A percentile compares a stretch with the other conserved stretches of the same genome.
Evolutionary conservation across 64 coral and sea anemone species (phyloP).

Genomic region (Trachythela sp.): DNA sequence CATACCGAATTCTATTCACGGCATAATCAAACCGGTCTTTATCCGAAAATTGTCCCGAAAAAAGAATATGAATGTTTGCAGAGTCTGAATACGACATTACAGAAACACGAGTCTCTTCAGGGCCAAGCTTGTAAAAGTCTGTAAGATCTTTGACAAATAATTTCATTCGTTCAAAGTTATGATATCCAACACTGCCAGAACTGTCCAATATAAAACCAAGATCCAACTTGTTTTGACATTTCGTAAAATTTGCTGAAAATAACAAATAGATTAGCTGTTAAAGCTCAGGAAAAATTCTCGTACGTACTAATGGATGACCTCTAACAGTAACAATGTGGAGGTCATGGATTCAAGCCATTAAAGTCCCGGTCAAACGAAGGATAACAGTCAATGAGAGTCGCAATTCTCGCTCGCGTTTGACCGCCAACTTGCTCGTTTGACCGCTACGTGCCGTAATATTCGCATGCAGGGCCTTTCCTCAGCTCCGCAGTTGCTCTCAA

Average conservation of each 20-base stretch:
- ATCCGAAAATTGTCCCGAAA: neutral
- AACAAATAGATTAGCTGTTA: neutral
- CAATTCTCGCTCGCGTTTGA: too few relatives aligned
- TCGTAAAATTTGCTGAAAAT: neutral
- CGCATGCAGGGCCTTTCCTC: too few relatives aligned
- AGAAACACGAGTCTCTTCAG: neutral
- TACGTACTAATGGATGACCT: neutral
- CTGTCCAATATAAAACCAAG: slow-evolving; percentile 9
- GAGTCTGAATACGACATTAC: neutral
- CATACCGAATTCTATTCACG: neutral
- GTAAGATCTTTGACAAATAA: neutral
- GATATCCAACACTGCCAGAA: neutral
- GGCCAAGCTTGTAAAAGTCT: neutral
- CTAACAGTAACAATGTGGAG: too few relatives aligned
- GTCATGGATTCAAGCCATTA: too few relatives aligned
- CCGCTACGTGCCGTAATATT: too few relatives aligned
- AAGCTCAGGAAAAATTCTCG: neutral
- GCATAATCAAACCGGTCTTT: neutral
- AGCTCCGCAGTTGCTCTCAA: too few relatives aligned
- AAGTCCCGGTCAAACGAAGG: too few relatives aligned
- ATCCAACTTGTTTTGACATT: neutral
- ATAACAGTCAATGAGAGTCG: too few relatives aligned
- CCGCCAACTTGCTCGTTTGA: too few relatives aligned
- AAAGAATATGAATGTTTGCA: neutral
- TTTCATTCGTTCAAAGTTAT: neutral